Base-by-base conservation (phyloP, 2,888 invertebrate genomes). In the Yponomeuta plumbellus region DNA sequence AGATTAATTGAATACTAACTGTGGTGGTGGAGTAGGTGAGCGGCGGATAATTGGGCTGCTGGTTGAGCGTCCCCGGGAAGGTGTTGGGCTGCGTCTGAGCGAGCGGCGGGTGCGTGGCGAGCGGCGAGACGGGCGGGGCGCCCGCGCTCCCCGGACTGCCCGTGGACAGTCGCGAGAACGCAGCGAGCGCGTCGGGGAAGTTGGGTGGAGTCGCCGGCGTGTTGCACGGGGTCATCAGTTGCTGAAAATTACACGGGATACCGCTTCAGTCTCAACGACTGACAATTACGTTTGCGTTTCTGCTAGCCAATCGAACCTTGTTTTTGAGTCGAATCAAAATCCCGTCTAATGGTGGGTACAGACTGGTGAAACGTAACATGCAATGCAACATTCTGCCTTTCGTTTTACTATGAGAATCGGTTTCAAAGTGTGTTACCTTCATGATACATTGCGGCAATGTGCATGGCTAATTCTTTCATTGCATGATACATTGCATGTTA, bases 151-250 rank as follows among this genome's bases (percentile, higher is more conserved):
- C 68, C 79, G 79, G 91, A 72, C 92, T 88, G 68, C 93, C 85
- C 64, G 93, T 93, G 66, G 97, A 96, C 92, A 97, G 93, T 80
- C 97, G 96, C 13, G 97, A 96, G 83, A 98, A 96, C 66, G 97
- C 97, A 70, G 96, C 92, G 70, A 98, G 90, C 34, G 97, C 95
- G 80, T 98, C 98, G 4, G 97, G 97, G 81, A 98, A 98, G 86
- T 97, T 97, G 44, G 98, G 97, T 63, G 97, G 98, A 64, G 98
- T 98, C 65, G 97, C 97, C 66, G 98, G 98, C 68, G 97, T 98
- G 85, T 98, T 98, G 77, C 97, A 97, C 22, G 97, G 98, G 65
- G 97, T 97, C 93, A 97, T 97, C 86, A 96, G 87, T 95, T 97
- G 92, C 84, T 92, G 83, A 74, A 89, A 69, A 63, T 34, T 2